These are phyloP conservation scores for Neosilurus hyrtlii DNA, from an alignment of 2,797 vertebrate genomes.

Conservation along the genomic window DNA sequence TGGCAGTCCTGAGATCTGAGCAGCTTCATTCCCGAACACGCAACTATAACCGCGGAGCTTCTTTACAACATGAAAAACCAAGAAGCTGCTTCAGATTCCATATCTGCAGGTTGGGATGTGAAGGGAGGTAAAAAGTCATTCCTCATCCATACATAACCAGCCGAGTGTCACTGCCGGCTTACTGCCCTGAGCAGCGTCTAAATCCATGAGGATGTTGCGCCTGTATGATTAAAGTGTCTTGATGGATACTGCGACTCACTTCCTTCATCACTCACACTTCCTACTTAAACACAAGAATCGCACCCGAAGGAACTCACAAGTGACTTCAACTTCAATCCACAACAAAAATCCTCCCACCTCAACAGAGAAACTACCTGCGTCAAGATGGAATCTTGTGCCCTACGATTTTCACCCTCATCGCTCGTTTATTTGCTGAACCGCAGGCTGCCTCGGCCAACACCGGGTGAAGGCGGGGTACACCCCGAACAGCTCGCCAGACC, in stretches of 20 bases:
- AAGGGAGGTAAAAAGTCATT: conserved; percentile 29
- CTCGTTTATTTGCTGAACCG: too few species aligned
- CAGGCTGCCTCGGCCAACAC: too few species aligned
- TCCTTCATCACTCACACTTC: conserved; percentile 36
- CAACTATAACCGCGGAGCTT: background rate
- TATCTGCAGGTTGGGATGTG: conserved; percentile 18
- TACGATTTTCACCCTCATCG: too few species aligned
- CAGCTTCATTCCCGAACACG: background rate
- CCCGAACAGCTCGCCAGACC: too few species aligned
- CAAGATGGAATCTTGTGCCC: too few species aligned
- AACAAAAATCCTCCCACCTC: too few species aligned
- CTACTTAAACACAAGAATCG: conserved; percentile 13
- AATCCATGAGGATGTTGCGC: conserved; percentile 30
- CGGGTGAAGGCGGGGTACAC: too few species aligned
- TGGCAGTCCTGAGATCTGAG: background rate
- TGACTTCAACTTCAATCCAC: background rate
- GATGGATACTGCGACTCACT: conserved; percentile 8
- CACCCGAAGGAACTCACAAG: background rate
- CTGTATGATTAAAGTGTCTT: conserved; percentile 21
- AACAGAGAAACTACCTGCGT: background rate
- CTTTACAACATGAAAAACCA: background rate
- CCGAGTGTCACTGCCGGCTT: conserved; percentile 34
- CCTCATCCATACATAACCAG: conserved; percentile 40
- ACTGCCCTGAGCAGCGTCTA: conserved; percentile 22
- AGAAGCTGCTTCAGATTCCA: background rate